Conservation (phyloP, 30 jellyfish, hydroid and myxozoan genomes). For the Turritopsis dohrnii region DNA sequence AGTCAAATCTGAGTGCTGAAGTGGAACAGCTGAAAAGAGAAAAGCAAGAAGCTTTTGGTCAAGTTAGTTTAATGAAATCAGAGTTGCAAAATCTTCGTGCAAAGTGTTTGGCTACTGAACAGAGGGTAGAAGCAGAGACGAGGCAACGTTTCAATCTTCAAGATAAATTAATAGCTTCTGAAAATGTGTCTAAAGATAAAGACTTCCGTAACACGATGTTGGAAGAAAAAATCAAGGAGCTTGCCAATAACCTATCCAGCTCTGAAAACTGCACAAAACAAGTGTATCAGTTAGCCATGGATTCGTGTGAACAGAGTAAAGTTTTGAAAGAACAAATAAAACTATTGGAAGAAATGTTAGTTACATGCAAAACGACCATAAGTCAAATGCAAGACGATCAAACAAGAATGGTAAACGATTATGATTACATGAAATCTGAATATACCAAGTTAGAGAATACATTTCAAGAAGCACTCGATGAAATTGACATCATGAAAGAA, state of each 20-base stretch:
- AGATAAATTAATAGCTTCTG: background rate
- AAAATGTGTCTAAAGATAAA: background rate
- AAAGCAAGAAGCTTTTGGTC: background rate
- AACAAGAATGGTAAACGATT: background rate
- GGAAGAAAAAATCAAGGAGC: background rate
- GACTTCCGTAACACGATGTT: background rate
- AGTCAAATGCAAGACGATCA: background rate
- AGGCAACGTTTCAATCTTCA: background rate
- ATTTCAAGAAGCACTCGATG: slow-evolving; percentile 1
- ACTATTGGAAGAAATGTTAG: slow-evolving; percentile 6
- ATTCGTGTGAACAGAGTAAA: background rate
- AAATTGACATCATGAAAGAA: background rate
- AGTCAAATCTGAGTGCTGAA: background rate
- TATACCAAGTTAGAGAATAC: background rate
- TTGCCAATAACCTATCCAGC: background rate
- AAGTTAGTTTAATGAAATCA: background rate
- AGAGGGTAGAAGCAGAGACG: background rate
- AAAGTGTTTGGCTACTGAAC: background rate
- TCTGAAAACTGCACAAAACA: background rate
- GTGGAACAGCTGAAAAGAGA: slow-evolving; percentile 4
- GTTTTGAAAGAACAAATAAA: slow-evolving; percentile 4
- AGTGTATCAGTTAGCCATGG: background rate
- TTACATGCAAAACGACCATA: background rate
- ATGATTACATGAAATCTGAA: slow-evolving; percentile 9
- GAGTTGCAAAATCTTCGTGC: slow-evolving; percentile 14